phyloP scores from a whole-genome alignment of 1,140 invertebrate genomes.

The Venturia canescens region DNA sequence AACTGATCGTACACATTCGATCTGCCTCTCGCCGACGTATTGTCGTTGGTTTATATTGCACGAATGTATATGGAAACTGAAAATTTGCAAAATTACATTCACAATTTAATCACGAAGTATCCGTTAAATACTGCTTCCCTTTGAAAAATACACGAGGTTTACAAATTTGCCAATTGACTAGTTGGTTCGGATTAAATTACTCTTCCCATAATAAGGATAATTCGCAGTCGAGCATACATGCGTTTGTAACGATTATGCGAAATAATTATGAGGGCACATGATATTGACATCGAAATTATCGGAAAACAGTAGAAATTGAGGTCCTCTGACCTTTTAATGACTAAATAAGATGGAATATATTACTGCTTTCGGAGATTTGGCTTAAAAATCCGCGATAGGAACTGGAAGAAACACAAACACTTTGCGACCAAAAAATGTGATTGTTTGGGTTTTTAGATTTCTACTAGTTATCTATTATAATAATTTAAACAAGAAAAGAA shows the following conservation, averaged over 20 bases:
- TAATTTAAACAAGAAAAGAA: no score
- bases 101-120: neutral
- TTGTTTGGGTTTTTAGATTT: no score
- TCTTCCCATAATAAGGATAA: neutral
- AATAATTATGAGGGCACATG: neutral
- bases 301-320: no score
- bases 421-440: no score
- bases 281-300: no score
- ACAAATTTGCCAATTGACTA: neutral
- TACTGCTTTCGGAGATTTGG: no score
- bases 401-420: no score
- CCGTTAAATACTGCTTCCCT: neutral
- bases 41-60: constrained; percentile 11
- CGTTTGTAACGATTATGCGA: neutral
- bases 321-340: no score
- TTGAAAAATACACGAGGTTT: neutral
- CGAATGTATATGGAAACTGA: neutral
- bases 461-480: no score
- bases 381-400: no score
- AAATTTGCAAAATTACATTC: constrained; percentile 32
- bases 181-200: neutral
- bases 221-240: neutral
- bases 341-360: no score
- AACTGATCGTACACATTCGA: constrained; percentile 25
- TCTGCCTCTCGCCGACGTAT: constrained; percentile 19